These are phyloP conservation scores for Gallinago jamesoni DNA, from an alignment of 2,113 vertebrate genomes.

Conservation along the genomic window DNA sequence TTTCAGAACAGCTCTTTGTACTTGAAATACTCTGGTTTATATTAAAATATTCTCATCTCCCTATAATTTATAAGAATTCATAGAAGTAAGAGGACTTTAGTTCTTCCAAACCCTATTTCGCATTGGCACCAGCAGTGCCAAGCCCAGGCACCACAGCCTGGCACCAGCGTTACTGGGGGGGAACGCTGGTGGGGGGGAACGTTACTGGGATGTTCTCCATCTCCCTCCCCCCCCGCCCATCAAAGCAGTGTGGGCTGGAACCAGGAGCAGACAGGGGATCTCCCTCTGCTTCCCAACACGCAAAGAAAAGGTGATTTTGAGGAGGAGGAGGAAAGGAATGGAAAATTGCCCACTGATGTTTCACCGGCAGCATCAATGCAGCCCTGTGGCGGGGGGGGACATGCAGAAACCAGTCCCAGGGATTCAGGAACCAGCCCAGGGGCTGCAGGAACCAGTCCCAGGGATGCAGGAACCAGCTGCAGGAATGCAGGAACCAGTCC, in stretches of 20 bases:
- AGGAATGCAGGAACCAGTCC: too few species aligned
- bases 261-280: not conserved
- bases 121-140: not conserved
- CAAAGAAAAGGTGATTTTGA: not conserved
- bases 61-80: constrained; percentile 58
- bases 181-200: too few species aligned
- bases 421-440: too few species aligned
- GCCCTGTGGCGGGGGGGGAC: too few species aligned
- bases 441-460: too few species aligned
- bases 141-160: fast-evolving
- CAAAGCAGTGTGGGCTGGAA: not conserved
- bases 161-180: fast-evolving
- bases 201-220: fast-evolving
- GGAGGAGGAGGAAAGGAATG: not conserved
- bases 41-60: constrained; percentile 74
- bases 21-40: constrained; percentile 61
- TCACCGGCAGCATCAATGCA: not conserved
- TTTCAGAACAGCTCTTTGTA: constrained; percentile 72
- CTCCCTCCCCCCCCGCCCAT: too few species aligned
- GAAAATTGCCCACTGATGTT: not conserved
- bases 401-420: too few species aligned
- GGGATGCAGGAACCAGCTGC: too few species aligned
- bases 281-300: not conserved
- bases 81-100: not conserved
- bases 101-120: not conserved